Evolutionary conservation across 1,140 invertebrate species (phyloP).

Genomic region (Temnothorax curvispinosus): DNA sequence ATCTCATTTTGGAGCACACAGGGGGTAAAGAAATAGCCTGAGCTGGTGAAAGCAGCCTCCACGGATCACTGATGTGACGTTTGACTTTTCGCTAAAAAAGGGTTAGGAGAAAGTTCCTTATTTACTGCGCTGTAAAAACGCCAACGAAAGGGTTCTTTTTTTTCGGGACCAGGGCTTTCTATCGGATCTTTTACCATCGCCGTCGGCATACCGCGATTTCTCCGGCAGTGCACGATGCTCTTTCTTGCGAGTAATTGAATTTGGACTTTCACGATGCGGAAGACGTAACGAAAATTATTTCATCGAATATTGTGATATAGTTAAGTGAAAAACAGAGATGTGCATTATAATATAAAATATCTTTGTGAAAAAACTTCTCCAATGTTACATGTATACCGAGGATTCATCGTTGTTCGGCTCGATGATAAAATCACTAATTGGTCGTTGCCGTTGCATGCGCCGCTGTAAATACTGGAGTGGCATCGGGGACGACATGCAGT

Average conservation of each 20-base stretch:
- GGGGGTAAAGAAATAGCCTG: conserved; percentile 61
- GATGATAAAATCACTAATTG: not conserved
- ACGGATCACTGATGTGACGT: conserved; percentile 65
- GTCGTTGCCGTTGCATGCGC: no score
- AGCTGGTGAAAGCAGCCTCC: conserved; percentile 75
- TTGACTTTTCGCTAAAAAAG: conserved; percentile 79
- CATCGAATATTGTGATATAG: not conserved
- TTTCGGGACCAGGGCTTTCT: conserved; percentile 58
- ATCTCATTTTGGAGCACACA: not conserved
- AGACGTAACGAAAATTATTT: not conserved
- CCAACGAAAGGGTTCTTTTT: conserved; percentile 75
- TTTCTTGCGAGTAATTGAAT: not conserved
- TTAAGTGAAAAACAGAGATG: not conserved
- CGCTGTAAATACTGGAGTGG: not conserved
- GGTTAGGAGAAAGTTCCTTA: conserved; percentile 82
- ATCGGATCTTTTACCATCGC: not conserved
- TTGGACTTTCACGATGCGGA: not conserved
- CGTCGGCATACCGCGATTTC: conserved; percentile 1
- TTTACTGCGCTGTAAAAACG: conserved; percentile 81
- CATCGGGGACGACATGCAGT: not conserved
- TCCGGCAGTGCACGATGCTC: not conserved
- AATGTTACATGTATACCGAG: not conserved
- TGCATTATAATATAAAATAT: not conserved
- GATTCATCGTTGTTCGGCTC: not conserved
- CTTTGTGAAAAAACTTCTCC: not conserved